Conservation (phyloP, 2,797 vertebrate species). For the Sebastes vulpes region DNA sequence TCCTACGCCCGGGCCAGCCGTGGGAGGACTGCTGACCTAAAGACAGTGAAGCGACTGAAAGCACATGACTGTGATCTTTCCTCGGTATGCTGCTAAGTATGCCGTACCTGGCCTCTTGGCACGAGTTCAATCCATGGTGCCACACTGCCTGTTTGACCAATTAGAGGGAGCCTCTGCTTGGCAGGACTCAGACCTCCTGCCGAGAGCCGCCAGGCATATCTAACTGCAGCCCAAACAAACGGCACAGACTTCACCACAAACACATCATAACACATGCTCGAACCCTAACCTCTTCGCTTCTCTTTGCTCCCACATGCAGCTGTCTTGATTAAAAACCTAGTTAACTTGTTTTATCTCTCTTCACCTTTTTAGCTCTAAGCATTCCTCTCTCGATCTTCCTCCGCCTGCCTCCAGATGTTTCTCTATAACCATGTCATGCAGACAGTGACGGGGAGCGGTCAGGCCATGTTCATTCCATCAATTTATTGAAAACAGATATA, state of each 20-base stretch:
- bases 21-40: conserved; percentile 44
- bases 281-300: conserved; percentile 39
- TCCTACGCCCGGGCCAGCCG: not conserved
- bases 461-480: conserved; percentile 49
- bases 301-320: conserved; percentile 48
- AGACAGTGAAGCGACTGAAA: conserved; percentile 25
- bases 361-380: conserved; percentile 38
- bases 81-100: conserved; percentile 45
- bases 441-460: conserved; percentile 38
- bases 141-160: conserved; percentile 67
- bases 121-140: conserved; percentile 54
- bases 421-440: conserved; percentile 39
- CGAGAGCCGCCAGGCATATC: conserved; percentile 66
- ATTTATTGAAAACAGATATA: conserved; percentile 78
- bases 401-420: conserved; percentile 77
- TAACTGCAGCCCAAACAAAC: conserved; percentile 62
- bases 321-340: conserved; percentile 57
- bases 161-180: conserved; percentile 66
- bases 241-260: conserved; percentile 59
- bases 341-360: conserved; percentile 32
- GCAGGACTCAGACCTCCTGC: conserved; percentile 58
- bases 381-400: conserved; percentile 51
- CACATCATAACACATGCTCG: conserved; percentile 58
- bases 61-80: conserved; percentile 49
- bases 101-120: conserved; percentile 53